A percentile compares a stretch with the other conserved stretches of the same genome.
phyloP scores from a whole-genome alignment of 2,113 vertebrate genomes.

The Apteryx mantelli region DNA sequence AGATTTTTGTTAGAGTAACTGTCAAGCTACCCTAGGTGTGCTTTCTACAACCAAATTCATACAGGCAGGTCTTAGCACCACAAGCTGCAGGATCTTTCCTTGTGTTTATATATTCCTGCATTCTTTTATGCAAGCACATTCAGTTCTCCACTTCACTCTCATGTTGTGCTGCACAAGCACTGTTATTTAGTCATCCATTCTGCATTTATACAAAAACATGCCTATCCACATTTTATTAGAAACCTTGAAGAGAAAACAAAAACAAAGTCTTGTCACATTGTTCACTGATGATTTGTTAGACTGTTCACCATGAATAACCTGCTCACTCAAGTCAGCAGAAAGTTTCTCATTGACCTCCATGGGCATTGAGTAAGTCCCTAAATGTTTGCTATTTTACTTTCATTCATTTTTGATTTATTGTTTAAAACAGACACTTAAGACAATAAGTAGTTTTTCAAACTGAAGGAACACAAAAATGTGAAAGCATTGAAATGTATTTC shows the following conservation, averaged over 20 bases:
- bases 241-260: background rate
- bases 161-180: background rate
- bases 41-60: background rate
- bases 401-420: background rate
- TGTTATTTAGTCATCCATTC: background rate
- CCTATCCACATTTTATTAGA: background rate
- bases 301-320: constrained; percentile 15
- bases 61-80: background rate
- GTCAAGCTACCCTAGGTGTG: background rate
- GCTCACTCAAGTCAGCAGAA: background rate
- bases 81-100: background rate
- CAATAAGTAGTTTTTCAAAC: background rate
- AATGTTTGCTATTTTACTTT: background rate
- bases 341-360: background rate
- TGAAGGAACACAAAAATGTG: background rate
- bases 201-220: background rate
- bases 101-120: background rate
- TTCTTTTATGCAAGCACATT: background rate
- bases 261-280: background rate
- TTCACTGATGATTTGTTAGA: background rate
- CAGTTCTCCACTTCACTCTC: background rate
- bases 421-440: background rate
- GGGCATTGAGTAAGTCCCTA: background rate
- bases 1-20: background rate
- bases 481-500: background rate